Conservation (phyloP, 2,888 invertebrate genomes). For the Neoscelio sp. region DNA sequence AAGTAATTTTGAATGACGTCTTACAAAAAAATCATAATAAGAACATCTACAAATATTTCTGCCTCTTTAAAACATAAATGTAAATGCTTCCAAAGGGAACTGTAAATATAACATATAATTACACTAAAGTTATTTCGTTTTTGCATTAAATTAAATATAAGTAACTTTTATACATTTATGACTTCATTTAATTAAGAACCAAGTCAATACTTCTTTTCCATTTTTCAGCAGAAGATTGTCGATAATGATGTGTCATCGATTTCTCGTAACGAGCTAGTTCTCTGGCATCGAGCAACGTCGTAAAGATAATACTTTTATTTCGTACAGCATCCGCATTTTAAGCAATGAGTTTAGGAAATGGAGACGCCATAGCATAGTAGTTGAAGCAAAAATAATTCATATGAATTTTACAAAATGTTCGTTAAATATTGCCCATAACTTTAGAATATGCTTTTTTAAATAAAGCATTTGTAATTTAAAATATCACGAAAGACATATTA, state of each 20-base stretch:
- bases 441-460: constrained; percentile 23
- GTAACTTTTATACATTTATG: too few species aligned
- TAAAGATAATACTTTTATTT: constrained; percentile 47
- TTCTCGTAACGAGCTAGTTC: constrained; percentile 32
- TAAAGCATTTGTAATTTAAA: too few species aligned
- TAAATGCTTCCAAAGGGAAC: too few species aligned
- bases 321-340: constrained; percentile 34
- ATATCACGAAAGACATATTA: too few species aligned
- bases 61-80: too few species aligned
- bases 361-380: constrained; percentile 2
- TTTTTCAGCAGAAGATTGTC: not conserved
- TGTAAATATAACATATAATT: too few species aligned
- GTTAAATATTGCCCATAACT: constrained; percentile 38
- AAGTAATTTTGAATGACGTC: too few species aligned
- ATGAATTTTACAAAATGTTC: constrained; percentile 6
- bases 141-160: too few species aligned
- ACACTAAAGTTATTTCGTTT: too few species aligned
- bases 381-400: constrained; percentile 38
- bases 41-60: too few species aligned
- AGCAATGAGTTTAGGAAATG: constrained; percentile 49
- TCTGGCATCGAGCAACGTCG: constrained; percentile 19
- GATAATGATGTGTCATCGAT: constrained; percentile 43
- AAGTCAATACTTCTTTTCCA: not conserved
- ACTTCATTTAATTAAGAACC: too few species aligned
- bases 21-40: too few species aligned